Conservation (phyloP, 2,113 vertebrate species). For the Acrocephalus kingi region DNA sequence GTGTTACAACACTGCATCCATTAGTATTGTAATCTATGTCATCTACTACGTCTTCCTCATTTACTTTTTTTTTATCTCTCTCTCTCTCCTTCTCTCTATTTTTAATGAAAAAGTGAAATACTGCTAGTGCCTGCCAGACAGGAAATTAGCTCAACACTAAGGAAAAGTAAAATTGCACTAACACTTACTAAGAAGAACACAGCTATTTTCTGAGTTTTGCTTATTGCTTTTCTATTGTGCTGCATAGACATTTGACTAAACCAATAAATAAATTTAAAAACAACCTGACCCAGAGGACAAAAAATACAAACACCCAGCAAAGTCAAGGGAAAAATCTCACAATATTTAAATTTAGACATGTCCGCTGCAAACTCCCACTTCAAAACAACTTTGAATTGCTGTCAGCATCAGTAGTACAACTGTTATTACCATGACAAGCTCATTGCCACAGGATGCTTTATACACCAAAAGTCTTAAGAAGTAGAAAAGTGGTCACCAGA, state of each 20-base stretch:
- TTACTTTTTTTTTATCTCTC: background rate
- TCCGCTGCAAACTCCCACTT: background rate
- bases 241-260: background rate
- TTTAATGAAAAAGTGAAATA: conserved; percentile 56
- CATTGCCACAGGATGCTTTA: background rate
- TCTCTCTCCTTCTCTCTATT: background rate
- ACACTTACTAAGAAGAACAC: background rate
- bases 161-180: conserved; percentile 28
- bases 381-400: conserved; percentile 14
- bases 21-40: background rate
- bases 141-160: conserved; percentile 62
- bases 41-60: background rate
- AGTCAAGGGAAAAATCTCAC: background rate
- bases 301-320: background rate
- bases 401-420: background rate
- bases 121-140: background rate
- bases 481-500: background rate
- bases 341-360: background rate
- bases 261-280: conserved; percentile 24
- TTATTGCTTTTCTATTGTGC: conserved; percentile 27
- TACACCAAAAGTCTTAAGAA: background rate
- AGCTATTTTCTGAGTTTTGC: conserved; percentile 43
- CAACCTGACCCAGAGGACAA: background rate
- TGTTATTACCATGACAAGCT: background rate
- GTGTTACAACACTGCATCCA: background rate